Evolutionary conservation across 53 echinoderm and acorn worm genomes (phyloP), one percentile per base, ranked within the genome.

Genomic region (Astropecten irregularis): DNA sequence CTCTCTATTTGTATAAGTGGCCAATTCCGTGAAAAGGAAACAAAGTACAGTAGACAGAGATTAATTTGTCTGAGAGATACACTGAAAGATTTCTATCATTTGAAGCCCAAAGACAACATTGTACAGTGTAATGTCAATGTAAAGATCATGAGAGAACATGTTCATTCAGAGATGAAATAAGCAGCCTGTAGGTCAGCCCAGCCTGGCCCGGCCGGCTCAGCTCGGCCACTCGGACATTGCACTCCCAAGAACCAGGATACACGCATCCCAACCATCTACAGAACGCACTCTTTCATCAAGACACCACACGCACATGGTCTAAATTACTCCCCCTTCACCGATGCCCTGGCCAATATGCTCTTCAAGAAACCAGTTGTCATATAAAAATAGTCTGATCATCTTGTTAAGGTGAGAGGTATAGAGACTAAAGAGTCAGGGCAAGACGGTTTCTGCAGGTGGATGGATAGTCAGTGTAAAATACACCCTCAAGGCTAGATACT

Each of bases 171-270:
- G n/a, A n/a, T n/a, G n/a, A n/a, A n/a, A n/a, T n/a, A n/a, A n/a
- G n/a, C n/a, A n/a, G n/a, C n/a, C n/a, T n/a, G n/a, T n/a, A n/a
- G n/a, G n/a, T n/a, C n/a, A n/a, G n/a, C n/a, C n/a, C n/a, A n/a
- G n/a, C n/a, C n/a, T n/a, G n/a, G n/a, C n/a, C n/a, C n/a, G n/a
- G n/a, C n/a, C n/a, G n/a, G n/a, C 10, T 29, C 65, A 44, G 10
- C 8, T n/a, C 27, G 47, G 14, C 68, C 47, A 68, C 68, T 39
- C 29, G 68, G 68, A 23, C 68, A 18, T 68, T 68, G 68, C 68
- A 68, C 68, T 47, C 47, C 10, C 21, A 20, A 11, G 32, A 40
- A 66, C 38, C 9, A 47, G 68, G 68, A 46, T 31, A 47, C 44
- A 46, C 11, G 20, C 68, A 13, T 68, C n/a, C 25, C n/a, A n/a